These are phyloP conservation scores for Brassicogethes aeneus DNA, from an alignment of 2,888 invertebrate species.

Conservation along the genomic window DNA sequence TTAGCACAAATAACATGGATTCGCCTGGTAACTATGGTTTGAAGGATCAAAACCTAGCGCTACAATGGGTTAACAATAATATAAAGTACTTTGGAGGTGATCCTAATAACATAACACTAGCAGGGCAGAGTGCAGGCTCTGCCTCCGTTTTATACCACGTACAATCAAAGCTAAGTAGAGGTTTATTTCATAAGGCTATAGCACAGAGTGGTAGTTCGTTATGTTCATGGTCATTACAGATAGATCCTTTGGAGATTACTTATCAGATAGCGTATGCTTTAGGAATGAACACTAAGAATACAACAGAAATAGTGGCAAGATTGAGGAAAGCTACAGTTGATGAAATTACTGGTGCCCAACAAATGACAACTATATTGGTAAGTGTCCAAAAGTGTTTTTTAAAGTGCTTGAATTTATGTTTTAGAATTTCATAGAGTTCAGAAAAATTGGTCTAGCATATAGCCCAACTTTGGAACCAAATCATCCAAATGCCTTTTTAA, in stretches of 20 bases:
- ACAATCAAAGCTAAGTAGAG: constrained; percentile 9
- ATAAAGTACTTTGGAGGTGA: background rate
- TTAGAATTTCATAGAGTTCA: constrained; percentile 9
- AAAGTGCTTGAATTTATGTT: constrained; percentile 5
- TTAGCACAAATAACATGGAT: background rate
- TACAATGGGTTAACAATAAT: background rate
- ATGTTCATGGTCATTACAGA: constrained; percentile 18
- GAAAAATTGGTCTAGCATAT: constrained; percentile 16
- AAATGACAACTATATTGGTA: constrained; percentile 6
- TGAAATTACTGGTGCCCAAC: constrained; percentile 11
- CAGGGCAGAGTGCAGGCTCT: background rate
- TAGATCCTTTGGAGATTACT: constrained; percentile 12
- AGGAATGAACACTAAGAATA: constrained; percentile 10
- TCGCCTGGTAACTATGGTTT: constrained; percentile 1
- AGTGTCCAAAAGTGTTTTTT: no score
- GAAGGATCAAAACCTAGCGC: background rate
- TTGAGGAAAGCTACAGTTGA: constrained; percentile 14
- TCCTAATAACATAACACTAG: background rate
- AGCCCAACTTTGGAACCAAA: constrained; percentile 21
- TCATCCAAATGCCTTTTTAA: constrained; percentile 20
- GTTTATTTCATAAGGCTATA: constrained; percentile 22
- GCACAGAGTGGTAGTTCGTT: constrained; percentile 23
- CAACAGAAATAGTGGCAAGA: constrained; percentile 13
- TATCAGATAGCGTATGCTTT: constrained; percentile 13
- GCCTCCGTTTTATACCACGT: background rate